Evolutionary conservation across 92 coral and sea anemone genomes (phyloP), one percentile per base, ranked within the genome.

Genomic region (Porites rus): DNA sequence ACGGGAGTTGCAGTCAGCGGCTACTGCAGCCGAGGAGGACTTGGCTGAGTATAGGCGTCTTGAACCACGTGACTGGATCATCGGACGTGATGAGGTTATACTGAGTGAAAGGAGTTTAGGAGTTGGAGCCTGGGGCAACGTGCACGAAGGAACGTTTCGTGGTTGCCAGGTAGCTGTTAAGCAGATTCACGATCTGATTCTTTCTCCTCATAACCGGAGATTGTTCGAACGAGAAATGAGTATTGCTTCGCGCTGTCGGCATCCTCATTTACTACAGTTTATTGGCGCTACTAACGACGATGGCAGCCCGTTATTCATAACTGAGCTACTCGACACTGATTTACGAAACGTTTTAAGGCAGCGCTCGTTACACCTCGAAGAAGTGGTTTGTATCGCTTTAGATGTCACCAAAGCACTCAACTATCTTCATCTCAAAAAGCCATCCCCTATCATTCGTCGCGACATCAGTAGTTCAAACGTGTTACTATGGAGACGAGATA

Each of bases 41-140:
- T 84, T 93, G 52, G 95, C 96, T 70, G 99, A 96, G 68, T 90
- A 91, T 69, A 90, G 95, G 38, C 93, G 98, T 1, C 88, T 96
- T n/a, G 97, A 96, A 76, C 99, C 98, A 65, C 99, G 98, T 78
- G 98, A 96, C 81, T 97, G 99, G 99, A 92, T 94, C 18, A 89
- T 97, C 53, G 81, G 94, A 51, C 90, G 99, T 25, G 99, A 95
- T 54, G 99, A 24, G 72, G 98, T 97, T 25, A 78, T 84, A n/a
- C 59, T 92, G 69, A 84, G 91, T 17, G 98, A 93, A 81, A 89
- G 51, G 69, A 74, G 84, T 11, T 90, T 97, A 0, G 99, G 99
- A 10, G 93, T 88, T 14, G 99, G 99, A 28, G 99, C 96, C 22
- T 97, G 99, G 99, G 99, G 97, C 13, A 83, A 88, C 67, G 99